These are phyloP conservation scores for Callorhinus ursinus DNA, from an alignment of 2,113 vertebrate genomes.

Conservation along the genomic window DNA sequence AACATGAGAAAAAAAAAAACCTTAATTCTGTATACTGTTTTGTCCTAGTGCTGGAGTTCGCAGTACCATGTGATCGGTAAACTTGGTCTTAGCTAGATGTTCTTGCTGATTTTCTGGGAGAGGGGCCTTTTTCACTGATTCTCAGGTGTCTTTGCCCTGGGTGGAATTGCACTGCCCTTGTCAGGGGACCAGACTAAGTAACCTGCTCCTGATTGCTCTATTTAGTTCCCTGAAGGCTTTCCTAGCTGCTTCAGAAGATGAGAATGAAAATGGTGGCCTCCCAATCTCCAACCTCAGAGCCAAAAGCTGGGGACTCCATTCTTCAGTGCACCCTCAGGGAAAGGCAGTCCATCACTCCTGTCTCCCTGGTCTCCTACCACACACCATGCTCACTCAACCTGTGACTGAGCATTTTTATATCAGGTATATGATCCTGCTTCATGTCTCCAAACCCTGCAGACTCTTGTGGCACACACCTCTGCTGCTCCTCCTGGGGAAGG, in stretches of 20 bases:
- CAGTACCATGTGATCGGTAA: not conserved
- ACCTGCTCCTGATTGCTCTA: not conserved
- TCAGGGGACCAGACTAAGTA: not conserved
- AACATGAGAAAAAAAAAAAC: not conserved
- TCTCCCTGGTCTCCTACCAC: no score
- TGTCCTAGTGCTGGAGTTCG: not conserved
- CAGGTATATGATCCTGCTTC: not conserved
- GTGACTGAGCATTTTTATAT: not conserved
- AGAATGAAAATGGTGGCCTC: not conserved
- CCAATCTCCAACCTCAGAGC: not conserved
- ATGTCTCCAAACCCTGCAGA: not conserved
- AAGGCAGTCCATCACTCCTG: no score
- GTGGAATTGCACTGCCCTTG: not conserved
- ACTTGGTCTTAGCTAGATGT: not conserved
- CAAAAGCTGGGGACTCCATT: not conserved
- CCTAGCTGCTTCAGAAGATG: not conserved
- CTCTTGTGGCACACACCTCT: fast-evolving
- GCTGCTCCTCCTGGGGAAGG: not conserved
- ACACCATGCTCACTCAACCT: no score
- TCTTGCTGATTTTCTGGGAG: not conserved
- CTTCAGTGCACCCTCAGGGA: no score
- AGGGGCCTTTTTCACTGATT: not conserved
- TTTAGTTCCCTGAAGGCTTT: not conserved
- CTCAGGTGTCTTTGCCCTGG: not conserved
- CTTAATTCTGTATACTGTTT: not conserved